Evolutionary conservation across 1,140 invertebrate species (phyloP), one percentile per base, ranked within the genome.

Genomic region (Callitettix versicolor): DNA sequence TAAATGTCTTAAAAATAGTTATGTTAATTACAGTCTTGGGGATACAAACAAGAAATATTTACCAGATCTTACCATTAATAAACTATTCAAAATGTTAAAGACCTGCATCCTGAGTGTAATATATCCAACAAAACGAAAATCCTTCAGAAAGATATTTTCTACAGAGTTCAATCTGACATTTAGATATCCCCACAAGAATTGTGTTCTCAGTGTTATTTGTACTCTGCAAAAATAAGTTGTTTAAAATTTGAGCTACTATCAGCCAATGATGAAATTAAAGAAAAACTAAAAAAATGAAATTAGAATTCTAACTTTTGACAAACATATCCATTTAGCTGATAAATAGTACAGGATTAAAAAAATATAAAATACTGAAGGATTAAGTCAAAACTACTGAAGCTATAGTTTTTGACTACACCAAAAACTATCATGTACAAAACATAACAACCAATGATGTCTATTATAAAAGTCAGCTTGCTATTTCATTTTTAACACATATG

Each of bases 41-140:
- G 54, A 55, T 42, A 48, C 34, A 1, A 40, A 49, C 14, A 57
- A 57, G 15, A 57, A 51, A 43, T 57, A 57, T 38, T 46, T 57
- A 15, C 48, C 55, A 46, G 55, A 57, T 44, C 49, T 57, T 24
- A 57, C 36, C 33, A 41, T 51, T 33, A 52, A 50, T 20, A 57
- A 51, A 6, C 40, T 57, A 15, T 51, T 33, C 34, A 26, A 42
- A 12, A 40, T 55, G 36, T 73, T 70, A 67, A 11, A 63, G 53
- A 55, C 24, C 30, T 55, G 24, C n/a, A 58, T 48, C 56, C 56
- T 41, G 46, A 52, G 24, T 41, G 33, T 33, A 33, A 47, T 43
- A 40, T 55, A n/a, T 44, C 26, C 58, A 58, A n/a, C n/a, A n/a
- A n/a, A n/a, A n/a, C n/a, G n/a, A 42, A 41, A 55, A 47, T 56